A percentile compares a stretch with the other conserved stretches of the same genome.
Evolutionary conservation across 2,888 invertebrate genomes (phyloP).

Genomic region (Silvanus unidentatus): DNA sequence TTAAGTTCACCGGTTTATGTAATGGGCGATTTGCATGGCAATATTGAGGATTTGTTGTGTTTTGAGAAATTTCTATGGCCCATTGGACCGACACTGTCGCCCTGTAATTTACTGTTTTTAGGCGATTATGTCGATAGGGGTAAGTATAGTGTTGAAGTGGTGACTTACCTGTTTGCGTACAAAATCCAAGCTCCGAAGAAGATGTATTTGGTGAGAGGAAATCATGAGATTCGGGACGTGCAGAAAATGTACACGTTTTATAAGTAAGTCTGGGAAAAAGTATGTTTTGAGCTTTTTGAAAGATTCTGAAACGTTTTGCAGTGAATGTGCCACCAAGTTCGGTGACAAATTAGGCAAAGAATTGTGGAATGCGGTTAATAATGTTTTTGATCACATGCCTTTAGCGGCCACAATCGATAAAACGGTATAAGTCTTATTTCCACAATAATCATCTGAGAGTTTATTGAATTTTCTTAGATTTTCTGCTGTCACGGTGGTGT

Average conservation of each 20-base stretch:
- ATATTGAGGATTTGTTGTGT: conserved; percentile 59
- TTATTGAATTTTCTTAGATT: conserved; percentile 40
- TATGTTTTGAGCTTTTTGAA: neutral
- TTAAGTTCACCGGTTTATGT: conserved; percentile 54
- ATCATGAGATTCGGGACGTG: conserved; percentile 69
- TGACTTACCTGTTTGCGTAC: conserved; percentile 64
- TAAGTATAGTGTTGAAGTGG: conserved; percentile 59
- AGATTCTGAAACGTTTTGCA: conserved; percentile 36
- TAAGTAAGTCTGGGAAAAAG: conserved; percentile 44
- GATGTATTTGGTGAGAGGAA: conserved; percentile 62
- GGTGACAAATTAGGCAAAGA: conserved; percentile 57
- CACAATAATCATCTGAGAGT: too few relatives aligned
- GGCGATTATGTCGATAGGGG: conserved; percentile 77
- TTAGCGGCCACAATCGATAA: conserved; percentile 69
- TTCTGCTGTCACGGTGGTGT: conserved; percentile 78
- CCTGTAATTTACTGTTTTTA: conserved; percentile 62
- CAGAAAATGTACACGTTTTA: conserved; percentile 70
- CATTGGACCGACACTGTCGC: conserved; percentile 58
- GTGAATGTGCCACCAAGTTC: conserved; percentile 64
- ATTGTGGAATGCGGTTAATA: conserved; percentile 66
- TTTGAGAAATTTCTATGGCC: conserved; percentile 69
- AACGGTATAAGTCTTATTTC: conserved; percentile 50
- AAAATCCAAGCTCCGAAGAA: conserved; percentile 62
- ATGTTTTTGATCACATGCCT: conserved; percentile 66
- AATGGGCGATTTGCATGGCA: conserved; percentile 69